phyloP scores from a whole-genome alignment of 2,888 invertebrate species.

The Ceriagrion tenellum region DNA sequence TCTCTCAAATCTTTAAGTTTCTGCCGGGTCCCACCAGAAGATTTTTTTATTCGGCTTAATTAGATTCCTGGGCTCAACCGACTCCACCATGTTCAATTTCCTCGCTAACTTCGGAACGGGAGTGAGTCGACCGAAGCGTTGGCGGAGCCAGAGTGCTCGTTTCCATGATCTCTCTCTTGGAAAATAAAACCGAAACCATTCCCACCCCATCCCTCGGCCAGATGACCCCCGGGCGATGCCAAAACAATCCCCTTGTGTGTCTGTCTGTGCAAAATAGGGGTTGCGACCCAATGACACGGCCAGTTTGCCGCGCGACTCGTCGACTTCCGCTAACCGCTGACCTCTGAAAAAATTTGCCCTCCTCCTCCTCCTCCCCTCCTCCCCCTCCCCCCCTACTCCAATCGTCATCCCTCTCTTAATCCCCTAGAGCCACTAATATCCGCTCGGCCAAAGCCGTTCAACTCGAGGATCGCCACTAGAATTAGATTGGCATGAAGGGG shows the following conservation, averaged over 20 bases:
- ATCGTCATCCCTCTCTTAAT: background rate
- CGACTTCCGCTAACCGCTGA: constrained; percentile 36
- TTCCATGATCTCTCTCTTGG: background rate
- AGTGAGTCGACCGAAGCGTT: background rate
- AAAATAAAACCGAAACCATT: background rate
- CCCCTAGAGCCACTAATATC: constrained; percentile 27
- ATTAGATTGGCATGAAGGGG: background rate
- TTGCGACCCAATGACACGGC: constrained; percentile 27
- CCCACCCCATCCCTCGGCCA: background rate
- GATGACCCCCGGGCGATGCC: background rate
- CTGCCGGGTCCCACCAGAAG: background rate
- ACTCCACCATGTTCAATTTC: background rate
- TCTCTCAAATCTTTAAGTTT: background rate
- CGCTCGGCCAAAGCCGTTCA: background rate
- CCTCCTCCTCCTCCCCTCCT: background rate
- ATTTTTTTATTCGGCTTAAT: background rate
- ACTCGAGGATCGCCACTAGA: background rate
- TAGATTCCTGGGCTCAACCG: background rate
- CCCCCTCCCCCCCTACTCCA: no score
- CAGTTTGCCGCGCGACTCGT: background rate
- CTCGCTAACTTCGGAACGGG: background rate
- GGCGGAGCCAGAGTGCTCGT: background rate
- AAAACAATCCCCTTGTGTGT: background rate
- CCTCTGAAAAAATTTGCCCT: background rate
- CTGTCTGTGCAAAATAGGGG: constrained; percentile 1